Evolutionary conservation across 2,113 vertebrate species (phyloP).

Genomic region (Microcebus ravelobensis): DNA sequence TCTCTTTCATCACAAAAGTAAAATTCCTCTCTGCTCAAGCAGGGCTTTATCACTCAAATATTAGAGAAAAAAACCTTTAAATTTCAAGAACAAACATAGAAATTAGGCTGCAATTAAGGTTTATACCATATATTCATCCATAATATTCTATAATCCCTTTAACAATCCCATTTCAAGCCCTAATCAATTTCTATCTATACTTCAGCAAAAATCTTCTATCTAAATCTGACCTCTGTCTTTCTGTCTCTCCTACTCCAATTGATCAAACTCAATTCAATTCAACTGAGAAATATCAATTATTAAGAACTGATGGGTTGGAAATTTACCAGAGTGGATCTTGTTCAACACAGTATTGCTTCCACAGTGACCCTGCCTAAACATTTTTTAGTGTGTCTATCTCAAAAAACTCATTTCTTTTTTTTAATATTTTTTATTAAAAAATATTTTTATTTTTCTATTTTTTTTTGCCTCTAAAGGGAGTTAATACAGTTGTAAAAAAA

Average conservation of each 20-base stretch:
- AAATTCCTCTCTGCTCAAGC: neutral
- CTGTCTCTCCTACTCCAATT: neutral
- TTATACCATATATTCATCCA: neutral
- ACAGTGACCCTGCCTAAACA: neutral
- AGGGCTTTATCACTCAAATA: neutral
- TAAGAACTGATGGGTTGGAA: neutral
- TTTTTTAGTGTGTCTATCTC: neutral
- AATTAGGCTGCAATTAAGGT: neutral
- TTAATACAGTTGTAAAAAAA: neutral
- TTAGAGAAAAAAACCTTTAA: neutral
- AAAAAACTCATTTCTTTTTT: conserved; percentile 31
- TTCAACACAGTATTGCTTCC: neutral
- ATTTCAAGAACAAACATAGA: conserved; percentile 5
- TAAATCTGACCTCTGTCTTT: neutral
- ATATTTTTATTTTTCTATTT: no score
- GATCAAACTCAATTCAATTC: neutral
- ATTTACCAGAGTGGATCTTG: neutral
- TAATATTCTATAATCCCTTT: neutral
- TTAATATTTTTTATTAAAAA: no score
- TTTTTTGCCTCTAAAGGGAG: no score
- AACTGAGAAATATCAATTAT: conserved; percentile 25
- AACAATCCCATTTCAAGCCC: neutral
- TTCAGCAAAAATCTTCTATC: conserved; percentile 6
- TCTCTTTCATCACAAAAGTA: neutral
- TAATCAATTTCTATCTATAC: neutral